phyloP scores from a whole-genome alignment of 2,113 vertebrate genomes.

The Bos taurus region ARS-UCD2.0 NC_037332.1:70881001-70881500 shows the following conservation, averaged over 20 bases:
- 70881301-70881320: not conserved
- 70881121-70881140: accelerated
- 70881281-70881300: not conserved
- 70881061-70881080: slow-evolving; percentile 96
- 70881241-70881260: not conserved
- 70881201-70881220: accelerated
- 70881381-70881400: too few relatives aligned
- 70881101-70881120: slow-evolving; percentile 86
- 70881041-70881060: slow-evolving; percentile 98
- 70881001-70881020: slow-evolving; percentile 97
- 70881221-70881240: not conserved
- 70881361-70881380: too few relatives aligned
- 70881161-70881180: accelerated
- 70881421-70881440: not conserved
- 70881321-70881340: not conserved
- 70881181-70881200: accelerated
- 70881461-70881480: not conserved
- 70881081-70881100: slow-evolving; percentile 94
- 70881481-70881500: not conserved
- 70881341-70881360: not conserved
- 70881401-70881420: not conserved
- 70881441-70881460: not conserved
- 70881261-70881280: not conserved
- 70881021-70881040: slow-evolving; percentile 95
- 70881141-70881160: not conserved